These are phyloP conservation scores for Gobiocypris rarus DNA, from an alignment of 2,113 vertebrate species.

Conservation along the genomic window DNA sequence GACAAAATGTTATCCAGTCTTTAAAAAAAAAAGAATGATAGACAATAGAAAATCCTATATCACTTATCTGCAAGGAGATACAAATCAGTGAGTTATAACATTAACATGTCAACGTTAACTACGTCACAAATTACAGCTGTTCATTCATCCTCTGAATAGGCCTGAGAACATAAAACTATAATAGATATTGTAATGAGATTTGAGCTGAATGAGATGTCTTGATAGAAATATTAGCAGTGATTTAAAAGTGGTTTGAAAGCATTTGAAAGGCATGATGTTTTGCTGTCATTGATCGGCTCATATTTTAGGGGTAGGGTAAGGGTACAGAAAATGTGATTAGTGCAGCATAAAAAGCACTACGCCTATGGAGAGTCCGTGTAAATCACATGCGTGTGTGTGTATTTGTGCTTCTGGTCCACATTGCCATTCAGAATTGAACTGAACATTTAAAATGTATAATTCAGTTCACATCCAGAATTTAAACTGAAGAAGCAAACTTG, in stretches of 20 bases:
- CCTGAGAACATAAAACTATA: not conserved
- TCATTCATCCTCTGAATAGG: not conserved
- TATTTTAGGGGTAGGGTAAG: too few relatives aligned
- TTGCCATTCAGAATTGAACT: too few relatives aligned
- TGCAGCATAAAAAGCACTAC: too few relatives aligned
- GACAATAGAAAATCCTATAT: not conserved
- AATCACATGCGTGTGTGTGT: too few relatives aligned
- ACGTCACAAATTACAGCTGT: not conserved
- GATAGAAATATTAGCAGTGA: conserved; percentile 16
- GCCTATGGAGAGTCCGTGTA: too few relatives aligned
- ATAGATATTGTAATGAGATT: not conserved
- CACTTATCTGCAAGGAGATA: not conserved
- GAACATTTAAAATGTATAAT: too few relatives aligned
- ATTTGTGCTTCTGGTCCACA: too few relatives aligned
- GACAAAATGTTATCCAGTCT: too few relatives aligned
- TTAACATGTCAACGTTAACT: not conserved
- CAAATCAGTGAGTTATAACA: not conserved
- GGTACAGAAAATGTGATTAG: too few relatives aligned
- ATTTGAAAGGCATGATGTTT: not conserved
- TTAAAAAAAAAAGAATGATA: not conserved
- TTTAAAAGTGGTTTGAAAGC: not conserved
- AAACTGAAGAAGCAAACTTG: too few relatives aligned
- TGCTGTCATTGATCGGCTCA: too few relatives aligned
- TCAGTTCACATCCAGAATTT: too few relatives aligned
- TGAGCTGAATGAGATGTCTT: conserved; percentile 3